These are phyloP conservation scores for Proteles cristata DNA, from an alignment of 2,113 vertebrate genomes.

Conservation along the genomic window DNA sequence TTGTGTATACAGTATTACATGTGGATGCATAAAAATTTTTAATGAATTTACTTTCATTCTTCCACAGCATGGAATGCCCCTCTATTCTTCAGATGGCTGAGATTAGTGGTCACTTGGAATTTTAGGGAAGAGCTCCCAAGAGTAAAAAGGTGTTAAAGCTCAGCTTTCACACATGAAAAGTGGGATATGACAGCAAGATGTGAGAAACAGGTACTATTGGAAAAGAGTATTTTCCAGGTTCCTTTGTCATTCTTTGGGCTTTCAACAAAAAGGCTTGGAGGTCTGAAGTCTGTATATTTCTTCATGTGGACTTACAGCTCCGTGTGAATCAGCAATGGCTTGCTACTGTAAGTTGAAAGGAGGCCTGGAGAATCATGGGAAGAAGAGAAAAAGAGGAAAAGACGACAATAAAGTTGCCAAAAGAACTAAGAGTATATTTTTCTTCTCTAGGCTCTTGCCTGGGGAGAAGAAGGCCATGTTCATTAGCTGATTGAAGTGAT, in stretches of 20 bases:
- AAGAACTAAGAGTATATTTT: not conserved
- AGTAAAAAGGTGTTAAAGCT: not conserved
- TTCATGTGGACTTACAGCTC: not conserved
- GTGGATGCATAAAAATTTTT: not conserved
- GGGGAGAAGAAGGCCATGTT: not conserved
- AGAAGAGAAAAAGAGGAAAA: not conserved
- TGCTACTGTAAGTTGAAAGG: not conserved
- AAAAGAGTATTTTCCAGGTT: not conserved
- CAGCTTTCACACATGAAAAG: not conserved
- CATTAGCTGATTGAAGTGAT: not conserved
- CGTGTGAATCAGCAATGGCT: not conserved
- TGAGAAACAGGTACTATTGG: not conserved
- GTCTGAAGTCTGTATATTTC: not conserved
- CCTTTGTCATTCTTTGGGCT: not conserved
- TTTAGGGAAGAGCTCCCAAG: not conserved
- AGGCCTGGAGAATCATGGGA: not conserved
- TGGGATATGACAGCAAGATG: not conserved
- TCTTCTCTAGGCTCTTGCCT: not conserved
- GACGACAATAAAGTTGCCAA: not conserved
- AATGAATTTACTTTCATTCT: not conserved
- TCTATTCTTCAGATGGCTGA: not conserved
- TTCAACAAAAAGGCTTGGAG: not conserved
- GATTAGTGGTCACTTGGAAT: not conserved
- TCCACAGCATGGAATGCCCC: not conserved
- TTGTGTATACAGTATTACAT: not conserved